A percentile compares a stretch with the other conserved stretches of the same genome.
Conservation (phyloP, 2,797 vertebrate species). For the Lophius americanus region DNA sequence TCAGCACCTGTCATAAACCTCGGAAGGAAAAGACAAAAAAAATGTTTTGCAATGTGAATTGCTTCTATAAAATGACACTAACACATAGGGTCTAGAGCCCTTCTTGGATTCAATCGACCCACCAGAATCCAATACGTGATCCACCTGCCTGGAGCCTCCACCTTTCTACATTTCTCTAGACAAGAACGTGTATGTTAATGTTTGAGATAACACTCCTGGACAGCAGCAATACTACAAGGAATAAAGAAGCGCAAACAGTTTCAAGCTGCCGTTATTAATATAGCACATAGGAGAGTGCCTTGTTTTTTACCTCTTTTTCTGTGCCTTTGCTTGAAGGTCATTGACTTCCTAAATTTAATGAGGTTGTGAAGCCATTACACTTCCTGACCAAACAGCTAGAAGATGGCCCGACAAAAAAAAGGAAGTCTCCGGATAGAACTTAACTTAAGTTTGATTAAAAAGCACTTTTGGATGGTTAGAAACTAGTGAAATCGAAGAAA, state of each 20-base stretch:
- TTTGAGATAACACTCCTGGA: constrained; percentile 26
- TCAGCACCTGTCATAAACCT: constrained; percentile 15
- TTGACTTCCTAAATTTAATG: background rate
- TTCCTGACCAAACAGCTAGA: too few species aligned
- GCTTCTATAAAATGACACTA: constrained; percentile 1
- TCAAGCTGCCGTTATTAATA: constrained; percentile 23
- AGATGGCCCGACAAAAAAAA: too few species aligned
- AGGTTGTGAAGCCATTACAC: too few species aligned
- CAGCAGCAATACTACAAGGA: constrained; percentile 14
- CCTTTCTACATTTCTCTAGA: constrained; percentile 27
- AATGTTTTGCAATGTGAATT: background rate
- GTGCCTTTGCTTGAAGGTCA: constrained; percentile 35
- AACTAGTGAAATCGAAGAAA: too few species aligned
- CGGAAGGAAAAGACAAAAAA: background rate
- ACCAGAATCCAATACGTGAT: constrained; percentile 42
- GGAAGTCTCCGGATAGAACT: too few species aligned
- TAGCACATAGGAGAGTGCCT: background rate
- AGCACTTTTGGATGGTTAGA: too few species aligned
- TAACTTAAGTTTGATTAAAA: too few species aligned
- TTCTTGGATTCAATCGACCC: constrained; percentile 34
- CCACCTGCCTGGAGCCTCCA: constrained; percentile 36
- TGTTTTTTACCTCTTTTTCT: too few species aligned
- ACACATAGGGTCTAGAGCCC: background rate
- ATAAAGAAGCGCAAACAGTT: constrained; percentile 27
- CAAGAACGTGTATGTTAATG: constrained; percentile 34